These are phyloP conservation scores for Tautogolabrus adspersus DNA, from an alignment of 2,113 vertebrate genomes.

Conservation along the genomic window DNA sequence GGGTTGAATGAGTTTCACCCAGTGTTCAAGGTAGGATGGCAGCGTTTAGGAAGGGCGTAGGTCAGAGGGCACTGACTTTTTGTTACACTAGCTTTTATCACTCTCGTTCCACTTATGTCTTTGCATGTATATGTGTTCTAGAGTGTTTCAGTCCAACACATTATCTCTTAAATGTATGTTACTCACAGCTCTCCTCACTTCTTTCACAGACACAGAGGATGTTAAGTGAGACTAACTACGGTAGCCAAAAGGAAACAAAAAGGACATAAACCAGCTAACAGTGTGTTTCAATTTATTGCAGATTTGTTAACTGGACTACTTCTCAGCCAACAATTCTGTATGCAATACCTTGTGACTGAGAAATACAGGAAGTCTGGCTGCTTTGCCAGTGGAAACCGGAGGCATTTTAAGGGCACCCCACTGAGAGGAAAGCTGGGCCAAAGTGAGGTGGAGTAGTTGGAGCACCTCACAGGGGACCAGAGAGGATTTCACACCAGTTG, in stretches of 20 bases:
- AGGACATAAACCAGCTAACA: conserved; percentile 65
- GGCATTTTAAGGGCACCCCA: conserved; percentile 52
- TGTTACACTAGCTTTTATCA: conserved; percentile 73
- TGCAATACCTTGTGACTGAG: conserved; percentile 43
- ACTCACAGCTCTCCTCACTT: conserved; percentile 21
- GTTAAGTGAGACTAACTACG: conserved; percentile 57
- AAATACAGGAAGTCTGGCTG: conserved; percentile 83
- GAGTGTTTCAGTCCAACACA: neutral
- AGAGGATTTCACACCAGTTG: conserved; percentile 83
- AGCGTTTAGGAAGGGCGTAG: conserved; percentile 72
- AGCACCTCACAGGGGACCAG: conserved; percentile 76
- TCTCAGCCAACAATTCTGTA: conserved; percentile 48
- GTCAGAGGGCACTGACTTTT: conserved; percentile 71
- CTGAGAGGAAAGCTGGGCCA: conserved; percentile 76
- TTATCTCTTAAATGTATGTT: conserved; percentile 2
- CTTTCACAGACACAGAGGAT: conserved; percentile 28
- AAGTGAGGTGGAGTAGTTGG: conserved; percentile 68
- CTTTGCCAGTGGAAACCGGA: conserved; percentile 76
- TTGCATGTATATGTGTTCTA: neutral
- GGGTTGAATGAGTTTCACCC: conserved; percentile 77
- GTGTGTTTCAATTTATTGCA: conserved; percentile 51
- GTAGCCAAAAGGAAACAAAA: conserved; percentile 58
- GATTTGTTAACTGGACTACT: conserved; percentile 22
- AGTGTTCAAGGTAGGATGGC: conserved; percentile 79
- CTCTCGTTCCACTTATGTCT: conserved; percentile 44